A percentile compares a stretch with the other conserved stretches of the same genome.
Evolutionary conservation across 2,888 invertebrate species (phyloP).

Genomic region (Bugulina stolonifera): DNA sequence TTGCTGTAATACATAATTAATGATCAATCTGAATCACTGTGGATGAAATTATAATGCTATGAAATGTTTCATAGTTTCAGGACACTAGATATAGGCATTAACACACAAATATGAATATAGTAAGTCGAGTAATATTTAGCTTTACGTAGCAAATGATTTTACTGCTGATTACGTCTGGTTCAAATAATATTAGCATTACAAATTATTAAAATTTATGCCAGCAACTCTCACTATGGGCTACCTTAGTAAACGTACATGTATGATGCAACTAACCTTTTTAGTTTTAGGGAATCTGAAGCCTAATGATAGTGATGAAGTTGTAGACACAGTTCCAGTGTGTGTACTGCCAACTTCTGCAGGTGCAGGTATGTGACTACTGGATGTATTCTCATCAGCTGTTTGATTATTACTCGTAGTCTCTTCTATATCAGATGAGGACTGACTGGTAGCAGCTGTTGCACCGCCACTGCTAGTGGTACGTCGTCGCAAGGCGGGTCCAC

Average conservation of each 20-base stretch:
- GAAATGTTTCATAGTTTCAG: too few relatives aligned
- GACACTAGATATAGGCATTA: too few relatives aligned
- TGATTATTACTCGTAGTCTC: conserved; percentile 61
- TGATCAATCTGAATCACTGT: conserved; percentile 27
- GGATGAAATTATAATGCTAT: too few relatives aligned
- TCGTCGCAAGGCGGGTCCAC: conserved; percentile 32
- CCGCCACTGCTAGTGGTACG: conserved; percentile 36
- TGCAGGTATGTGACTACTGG: conserved; percentile 69
- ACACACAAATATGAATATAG: too few relatives aligned
- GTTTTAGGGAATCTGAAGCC: conserved; percentile 83
- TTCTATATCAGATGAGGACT: conserved; percentile 63
- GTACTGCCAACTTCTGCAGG: conserved; percentile 59
- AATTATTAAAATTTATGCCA: too few relatives aligned
- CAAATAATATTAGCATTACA: too few relatives aligned
- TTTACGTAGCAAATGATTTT: too few relatives aligned
- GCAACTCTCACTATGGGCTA: too few relatives aligned
- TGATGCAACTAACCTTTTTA: conserved; percentile 69
- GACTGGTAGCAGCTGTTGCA: conserved; percentile 26
- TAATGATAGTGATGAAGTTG: conserved; percentile 24
- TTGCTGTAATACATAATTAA: conserved; percentile 51
- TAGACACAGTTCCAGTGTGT: conserved; percentile 11
- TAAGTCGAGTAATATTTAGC: too few relatives aligned
- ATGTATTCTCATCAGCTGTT: conserved; percentile 28
- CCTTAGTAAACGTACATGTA: too few relatives aligned
- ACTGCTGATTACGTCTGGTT: too few relatives aligned